Percentiles rank a stretch among this genome's conserved stretches.
Conservation (phyloP, 2,888 invertebrate genomes). For the Hipparchia semele region DNA sequence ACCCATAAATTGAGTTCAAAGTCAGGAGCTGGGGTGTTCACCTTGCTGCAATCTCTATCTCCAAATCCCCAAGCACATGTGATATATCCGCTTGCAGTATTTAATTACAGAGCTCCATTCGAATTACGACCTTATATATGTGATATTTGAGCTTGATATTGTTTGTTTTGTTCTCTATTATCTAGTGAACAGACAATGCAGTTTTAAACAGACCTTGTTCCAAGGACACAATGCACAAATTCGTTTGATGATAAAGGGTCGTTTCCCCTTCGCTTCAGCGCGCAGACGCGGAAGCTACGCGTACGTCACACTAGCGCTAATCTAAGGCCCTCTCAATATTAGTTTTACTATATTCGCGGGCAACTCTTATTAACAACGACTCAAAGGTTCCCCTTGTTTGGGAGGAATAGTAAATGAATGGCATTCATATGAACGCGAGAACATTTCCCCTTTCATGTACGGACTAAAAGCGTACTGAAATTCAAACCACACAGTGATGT, state of each 20-base stretch:
- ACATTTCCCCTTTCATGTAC: neutral
- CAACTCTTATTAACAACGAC: slow-evolving; percentile 16
- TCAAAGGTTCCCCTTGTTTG: slow-evolving; percentile 6
- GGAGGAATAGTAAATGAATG: neutral
- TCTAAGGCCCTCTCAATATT: slow-evolving; percentile 31
- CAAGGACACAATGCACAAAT: slow-evolving; percentile 64
- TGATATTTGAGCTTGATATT: slow-evolving; percentile 18
- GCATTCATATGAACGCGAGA: neutral
- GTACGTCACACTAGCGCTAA: slow-evolving; percentile 77
- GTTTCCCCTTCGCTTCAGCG: slow-evolving; percentile 55
- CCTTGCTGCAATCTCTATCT: slow-evolving; percentile 71
- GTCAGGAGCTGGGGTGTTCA: slow-evolving; percentile 57
- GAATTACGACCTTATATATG: slow-evolving; percentile 40
- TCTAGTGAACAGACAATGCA: slow-evolving; percentile 56
- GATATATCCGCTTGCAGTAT: slow-evolving; percentile 66
- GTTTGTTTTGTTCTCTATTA: slow-evolving; percentile 45
- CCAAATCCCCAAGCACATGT: slow-evolving; percentile 60
- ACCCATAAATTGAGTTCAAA: slow-evolving; percentile 37
- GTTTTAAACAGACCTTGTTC: slow-evolving; percentile 61
- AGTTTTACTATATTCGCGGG: slow-evolving; percentile 30
- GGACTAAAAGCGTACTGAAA: slow-evolving; percentile 20
- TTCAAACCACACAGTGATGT: slow-evolving; percentile 32
- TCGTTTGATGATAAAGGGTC: slow-evolving; percentile 54
- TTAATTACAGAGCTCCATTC: slow-evolving; percentile 40
- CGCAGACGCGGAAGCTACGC: slow-evolving; percentile 75